Conservation (phyloP, 2,113 vertebrate species). For the human region GRCh38 chr2:7564501-7565000, state of each 20-base stretch:
- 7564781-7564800: neutral
- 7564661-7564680: neutral
- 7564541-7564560: too few relatives aligned
- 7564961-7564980: fast-evolving
- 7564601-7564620: neutral
- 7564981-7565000: neutral
- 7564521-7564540: too few relatives aligned
- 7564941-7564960: neutral
- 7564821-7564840: neutral
- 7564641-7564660: neutral
- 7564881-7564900: fast-evolving
- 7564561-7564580: too few relatives aligned
- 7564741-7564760: neutral
- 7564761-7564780: neutral
- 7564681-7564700: neutral
- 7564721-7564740: neutral
- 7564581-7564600: too few relatives aligned
- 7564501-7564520: too few relatives aligned
- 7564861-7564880: neutral
- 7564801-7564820: neutral
- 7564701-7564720: neutral
- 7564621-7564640: neutral
- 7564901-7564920: neutral
- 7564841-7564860: fast-evolving
- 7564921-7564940: neutral